phyloP scores from a whole-genome alignment of 2,113 vertebrate species.

The Apaloderma vittatum region DNA sequence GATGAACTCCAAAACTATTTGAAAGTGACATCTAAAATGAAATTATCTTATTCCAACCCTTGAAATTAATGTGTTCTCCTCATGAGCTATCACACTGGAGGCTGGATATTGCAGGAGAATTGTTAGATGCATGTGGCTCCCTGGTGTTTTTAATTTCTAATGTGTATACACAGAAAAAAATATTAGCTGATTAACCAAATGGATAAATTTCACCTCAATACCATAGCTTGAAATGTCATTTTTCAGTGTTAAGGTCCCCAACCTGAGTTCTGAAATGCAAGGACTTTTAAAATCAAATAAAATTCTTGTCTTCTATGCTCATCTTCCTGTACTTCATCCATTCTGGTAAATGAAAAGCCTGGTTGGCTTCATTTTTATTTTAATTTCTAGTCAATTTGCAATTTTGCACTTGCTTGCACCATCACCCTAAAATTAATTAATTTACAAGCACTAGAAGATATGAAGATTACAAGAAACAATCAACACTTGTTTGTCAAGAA shows the following conservation, averaged over 20 bases:
- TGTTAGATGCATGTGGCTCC: background rate
- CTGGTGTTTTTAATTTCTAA: background rate
- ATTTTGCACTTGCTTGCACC: background rate
- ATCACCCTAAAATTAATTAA: background rate
- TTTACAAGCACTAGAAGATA: background rate
- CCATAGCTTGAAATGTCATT: background rate
- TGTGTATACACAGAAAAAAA: background rate
- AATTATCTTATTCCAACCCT: background rate
- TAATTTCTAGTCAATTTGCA: background rate
- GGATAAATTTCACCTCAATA: background rate
- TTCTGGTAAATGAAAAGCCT: background rate
- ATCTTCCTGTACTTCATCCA: background rate
- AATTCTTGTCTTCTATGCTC: background rate
- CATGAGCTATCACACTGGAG: background rate
- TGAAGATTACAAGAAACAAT: background rate
- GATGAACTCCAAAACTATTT: background rate
- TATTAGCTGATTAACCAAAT: background rate
- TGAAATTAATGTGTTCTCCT: background rate
- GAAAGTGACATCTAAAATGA: background rate
- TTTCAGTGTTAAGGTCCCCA: background rate
- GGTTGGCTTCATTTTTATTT: background rate
- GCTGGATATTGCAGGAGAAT: background rate
- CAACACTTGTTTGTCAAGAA: background rate
- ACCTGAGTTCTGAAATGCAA: background rate
- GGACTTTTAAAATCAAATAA: background rate